phyloP scores from a whole-genome alignment of 2,113 vertebrate genomes.

The Paratilapia polleni region DNA sequence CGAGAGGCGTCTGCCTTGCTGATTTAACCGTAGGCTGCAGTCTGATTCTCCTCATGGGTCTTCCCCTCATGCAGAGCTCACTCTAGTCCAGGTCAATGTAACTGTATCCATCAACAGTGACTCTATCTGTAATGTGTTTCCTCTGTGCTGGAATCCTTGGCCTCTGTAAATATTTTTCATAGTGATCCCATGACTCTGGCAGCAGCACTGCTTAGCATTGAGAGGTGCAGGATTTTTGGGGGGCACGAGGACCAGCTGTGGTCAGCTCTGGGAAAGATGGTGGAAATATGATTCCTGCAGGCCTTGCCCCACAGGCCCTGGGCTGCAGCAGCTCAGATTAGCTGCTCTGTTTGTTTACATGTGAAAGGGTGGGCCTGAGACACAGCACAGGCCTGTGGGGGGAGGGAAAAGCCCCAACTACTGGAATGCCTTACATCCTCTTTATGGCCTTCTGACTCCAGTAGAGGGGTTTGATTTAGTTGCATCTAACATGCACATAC shows the following conservation, averaged over 20 bases:
- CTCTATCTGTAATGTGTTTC: slow-evolving; percentile 23
- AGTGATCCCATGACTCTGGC: slow-evolving; percentile 44
- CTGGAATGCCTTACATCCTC: slow-evolving; percentile 47
- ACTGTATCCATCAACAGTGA: slow-evolving; percentile 12
- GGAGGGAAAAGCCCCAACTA: slow-evolving; percentile 8
- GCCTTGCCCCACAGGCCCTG: not conserved
- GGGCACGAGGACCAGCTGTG: slow-evolving; percentile 21
- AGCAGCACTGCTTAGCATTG: slow-evolving; percentile 22
- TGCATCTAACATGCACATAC: not conserved
- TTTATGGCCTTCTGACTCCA: slow-evolving; percentile 29
- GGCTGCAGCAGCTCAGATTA: not conserved
- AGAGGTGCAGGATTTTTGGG: not conserved
- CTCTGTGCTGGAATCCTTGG: slow-evolving; percentile 47
- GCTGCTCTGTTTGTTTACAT: slow-evolving; percentile 58
- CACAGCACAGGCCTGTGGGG: slow-evolving; percentile 24
- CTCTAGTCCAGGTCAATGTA: not conserved
- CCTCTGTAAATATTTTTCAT: slow-evolving; percentile 71
- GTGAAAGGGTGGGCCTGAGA: slow-evolving; percentile 16
- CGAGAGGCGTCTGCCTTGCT: not conserved
- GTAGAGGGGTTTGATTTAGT: not conserved
- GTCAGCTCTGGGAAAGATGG: slow-evolving; percentile 30
- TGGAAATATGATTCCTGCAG: slow-evolving; percentile 51
- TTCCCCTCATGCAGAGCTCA: not conserved
- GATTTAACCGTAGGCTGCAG: not conserved
- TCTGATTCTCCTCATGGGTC: not conserved